Evolutionary conservation across 2,888 invertebrate genomes (phyloP), one percentile per base, ranked within the genome.

Genomic region (Hypsopygia costalis): DNA sequence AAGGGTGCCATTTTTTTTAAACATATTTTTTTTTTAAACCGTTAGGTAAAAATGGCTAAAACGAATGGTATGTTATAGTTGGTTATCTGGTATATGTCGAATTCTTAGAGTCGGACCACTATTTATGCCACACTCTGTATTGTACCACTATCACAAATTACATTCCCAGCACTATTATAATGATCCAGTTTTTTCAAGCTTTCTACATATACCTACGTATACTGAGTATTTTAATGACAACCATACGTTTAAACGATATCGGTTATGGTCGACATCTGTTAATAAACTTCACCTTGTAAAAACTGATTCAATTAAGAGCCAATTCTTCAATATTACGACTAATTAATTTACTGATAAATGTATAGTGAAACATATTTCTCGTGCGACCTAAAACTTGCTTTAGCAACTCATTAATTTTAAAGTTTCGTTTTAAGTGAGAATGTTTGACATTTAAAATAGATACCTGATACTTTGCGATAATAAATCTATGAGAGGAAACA

Each of bases 201-300:
- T 25, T 6, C 25, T n/a, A 25, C 25, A 7, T n/a, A 25, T 6
- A 25, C 7, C 6, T 2, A n/a, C 4, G 30, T 40, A 49, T 54
- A 46, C 49, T 49, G 47, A 40, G 50, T 60, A 54, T 56, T 58
- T 60, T 59, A 52, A 54, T 51, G 41, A 41, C 40, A 35, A 33
- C 41, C 40, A 46, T 52, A 50, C 47, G 37, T 53, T 42, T 39
- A 41, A 46, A 36, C 43, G 46, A 44, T 51, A 49, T 49, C 49
- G 49, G 46, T 51, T 45, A 45, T 40, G 41, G 41, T 25, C 43
- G 42, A 44, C 40, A 43, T 30, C 46, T 47, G 41, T 41, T 43
- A 49, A 49, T 52, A 51, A 39, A 44, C 37, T 38, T 43, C 40
- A 33, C 40, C 46, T 47, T 52, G 45, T 50, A 44, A 32, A 42